Conservation (phyloP, 2,888 invertebrate genomes). For the Drosophila peninsularis region DNA sequence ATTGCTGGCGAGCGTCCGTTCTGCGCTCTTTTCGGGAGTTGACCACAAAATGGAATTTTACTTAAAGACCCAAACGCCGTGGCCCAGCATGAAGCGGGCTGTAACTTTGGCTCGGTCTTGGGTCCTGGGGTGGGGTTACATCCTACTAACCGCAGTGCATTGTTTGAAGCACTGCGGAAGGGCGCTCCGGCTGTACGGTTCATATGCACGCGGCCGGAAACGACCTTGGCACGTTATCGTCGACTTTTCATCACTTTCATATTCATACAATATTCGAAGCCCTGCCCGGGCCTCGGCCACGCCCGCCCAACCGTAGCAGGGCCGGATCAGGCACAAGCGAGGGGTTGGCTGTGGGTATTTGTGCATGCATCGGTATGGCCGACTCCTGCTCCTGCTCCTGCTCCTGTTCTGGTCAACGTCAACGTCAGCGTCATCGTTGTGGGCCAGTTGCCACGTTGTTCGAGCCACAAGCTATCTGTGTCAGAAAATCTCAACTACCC, state of each 20-base stretch:
- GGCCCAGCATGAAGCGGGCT: neutral
- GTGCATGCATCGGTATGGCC: constrained; percentile 41
- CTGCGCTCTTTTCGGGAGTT: constrained; percentile 1
- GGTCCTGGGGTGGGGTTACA: constrained; percentile 4
- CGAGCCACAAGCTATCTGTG: constrained; percentile 66
- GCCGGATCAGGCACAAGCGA: neutral
- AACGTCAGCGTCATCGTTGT: constrained; percentile 31
- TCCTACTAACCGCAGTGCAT: constrained; percentile 68
- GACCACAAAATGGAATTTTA: constrained; percentile 53
- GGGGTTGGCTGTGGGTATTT: constrained; percentile 31
- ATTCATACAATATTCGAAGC: constrained; percentile 75
- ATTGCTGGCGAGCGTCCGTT: constrained; percentile 68
- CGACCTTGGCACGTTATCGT: constrained; percentile 81
- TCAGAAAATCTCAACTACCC: constrained; percentile 74
- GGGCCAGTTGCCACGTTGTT: constrained; percentile 31
- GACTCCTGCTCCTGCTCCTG: constrained; percentile 5
- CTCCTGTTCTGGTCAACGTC: constrained; percentile 27
- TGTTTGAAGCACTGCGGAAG: constrained; percentile 52
- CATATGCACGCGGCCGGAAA: constrained; percentile 82
- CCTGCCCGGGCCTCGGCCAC: neutral
- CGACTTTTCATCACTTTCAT: constrained; percentile 81
- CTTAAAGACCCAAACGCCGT: constrained; percentile 57
- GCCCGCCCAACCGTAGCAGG: neutral
- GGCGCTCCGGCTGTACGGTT: constrained; percentile 55
- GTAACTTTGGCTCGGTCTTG: neutral